Evolutionary conservation across 2,888 invertebrate genomes (phyloP).

Genomic region (Orthonychiurus folsomi): DNA sequence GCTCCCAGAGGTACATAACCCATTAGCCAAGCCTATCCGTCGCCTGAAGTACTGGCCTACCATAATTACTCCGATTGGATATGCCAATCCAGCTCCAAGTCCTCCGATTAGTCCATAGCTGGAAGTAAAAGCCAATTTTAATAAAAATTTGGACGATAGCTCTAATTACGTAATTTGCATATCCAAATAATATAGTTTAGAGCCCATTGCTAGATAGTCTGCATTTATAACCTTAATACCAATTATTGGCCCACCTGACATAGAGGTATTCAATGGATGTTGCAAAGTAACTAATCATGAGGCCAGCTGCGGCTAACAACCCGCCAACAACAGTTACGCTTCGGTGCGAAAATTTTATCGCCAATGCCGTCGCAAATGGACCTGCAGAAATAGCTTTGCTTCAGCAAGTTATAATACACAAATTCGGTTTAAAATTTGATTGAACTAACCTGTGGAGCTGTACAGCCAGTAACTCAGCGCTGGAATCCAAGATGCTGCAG

Average conservation of each 20-base stretch:
- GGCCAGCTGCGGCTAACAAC: slow-evolving; percentile 68
- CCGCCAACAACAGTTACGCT: slow-evolving; percentile 76
- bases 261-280: slow-evolving; percentile 68
- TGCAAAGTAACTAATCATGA: slow-evolving; percentile 74
- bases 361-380: slow-evolving; percentile 73
- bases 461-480: slow-evolving; percentile 78
- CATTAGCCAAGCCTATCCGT: slow-evolving; percentile 71
- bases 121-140: slow-evolving; percentile 34
- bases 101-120: slow-evolving; percentile 73
- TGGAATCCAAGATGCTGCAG: slow-evolving; percentile 65
- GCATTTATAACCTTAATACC: too few species aligned
- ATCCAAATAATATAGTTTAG: too few species aligned
- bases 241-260: slow-evolving; percentile 54
- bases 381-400: slow-evolving; percentile 50
- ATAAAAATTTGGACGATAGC: too few species aligned
- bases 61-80: slow-evolving; percentile 82
- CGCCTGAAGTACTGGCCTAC: slow-evolving; percentile 77
- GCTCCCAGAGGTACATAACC: slow-evolving; percentile 78
- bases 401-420: background rate
- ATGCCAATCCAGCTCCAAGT: slow-evolving; percentile 68
- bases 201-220: background rate
- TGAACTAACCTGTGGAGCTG: slow-evolving; percentile 66
- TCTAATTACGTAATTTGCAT: too few species aligned
- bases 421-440: background rate
- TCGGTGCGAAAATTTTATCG: slow-evolving; percentile 71